Evolutionary conservation across 2,797 vertebrate genomes (phyloP).

Genomic region (Notolepis coatsorum): DNA sequence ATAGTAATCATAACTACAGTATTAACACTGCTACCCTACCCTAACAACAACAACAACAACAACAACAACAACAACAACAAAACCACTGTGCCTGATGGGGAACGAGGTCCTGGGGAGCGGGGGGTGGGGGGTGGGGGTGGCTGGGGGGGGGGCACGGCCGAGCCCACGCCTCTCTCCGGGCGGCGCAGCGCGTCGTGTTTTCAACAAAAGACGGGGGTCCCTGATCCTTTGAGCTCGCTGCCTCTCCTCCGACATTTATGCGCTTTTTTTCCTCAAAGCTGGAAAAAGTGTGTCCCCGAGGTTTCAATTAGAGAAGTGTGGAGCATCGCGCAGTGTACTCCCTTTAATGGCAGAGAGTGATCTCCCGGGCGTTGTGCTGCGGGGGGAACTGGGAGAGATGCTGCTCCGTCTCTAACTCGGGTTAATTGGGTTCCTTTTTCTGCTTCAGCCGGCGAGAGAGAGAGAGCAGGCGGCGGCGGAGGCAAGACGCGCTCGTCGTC

Average conservation of each 20-base stretch:
- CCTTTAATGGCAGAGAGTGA: conserved; percentile 78
- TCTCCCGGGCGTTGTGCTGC: conserved; percentile 79
- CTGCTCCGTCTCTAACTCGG: conserved; percentile 77
- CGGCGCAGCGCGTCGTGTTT: too few relatives aligned
- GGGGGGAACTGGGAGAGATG: conserved; percentile 65
- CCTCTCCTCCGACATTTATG: conserved; percentile 73
- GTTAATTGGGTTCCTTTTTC: conserved; percentile 84
- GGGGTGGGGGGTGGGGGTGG: too few relatives aligned
- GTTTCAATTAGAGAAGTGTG: conserved; percentile 86
- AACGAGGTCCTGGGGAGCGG: too few relatives aligned
- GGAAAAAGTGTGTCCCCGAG: conserved; percentile 79
- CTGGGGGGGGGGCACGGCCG: too few relatives aligned
- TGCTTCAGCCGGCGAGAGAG: conserved; percentile 68
- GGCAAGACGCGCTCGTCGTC: too few relatives aligned
- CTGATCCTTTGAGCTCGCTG: conserved; percentile 73
- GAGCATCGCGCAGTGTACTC: conserved; percentile 74
- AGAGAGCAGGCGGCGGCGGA: too few relatives aligned
- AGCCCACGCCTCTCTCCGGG: too few relatives aligned
- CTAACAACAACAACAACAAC: too few relatives aligned
- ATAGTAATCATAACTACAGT: too few relatives aligned
- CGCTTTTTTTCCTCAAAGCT: conserved; percentile 62
- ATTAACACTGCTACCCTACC: too few relatives aligned
- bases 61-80: too few relatives aligned
- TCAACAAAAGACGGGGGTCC: conserved; percentile 45
- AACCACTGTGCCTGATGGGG: too few relatives aligned